Percentiles rank a stretch among this genome's conserved stretches.
These are phyloP conservation scores for Ennomos erosarius DNA, from an alignment of 2,888 invertebrate genomes.

Conservation along the genomic window DNA sequence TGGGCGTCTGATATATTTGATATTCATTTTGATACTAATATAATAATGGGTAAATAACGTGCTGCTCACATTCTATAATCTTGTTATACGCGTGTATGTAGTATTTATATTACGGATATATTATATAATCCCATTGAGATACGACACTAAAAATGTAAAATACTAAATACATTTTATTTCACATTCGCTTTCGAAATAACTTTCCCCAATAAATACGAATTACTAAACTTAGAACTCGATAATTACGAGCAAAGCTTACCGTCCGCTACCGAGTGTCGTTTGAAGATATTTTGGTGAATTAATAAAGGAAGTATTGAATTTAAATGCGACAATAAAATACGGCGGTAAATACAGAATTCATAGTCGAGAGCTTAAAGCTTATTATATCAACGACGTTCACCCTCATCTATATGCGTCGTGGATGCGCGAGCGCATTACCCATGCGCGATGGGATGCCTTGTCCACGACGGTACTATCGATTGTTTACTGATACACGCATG, in stretches of 20 bases:
- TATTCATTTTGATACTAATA: too few species aligned
- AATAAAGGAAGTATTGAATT: slow-evolving; percentile 70
- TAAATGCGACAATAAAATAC: slow-evolving; percentile 69
- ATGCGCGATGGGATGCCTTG: slow-evolving; percentile 70
- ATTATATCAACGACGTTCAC: slow-evolving; percentile 57
- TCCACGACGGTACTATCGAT: slow-evolving; percentile 70
- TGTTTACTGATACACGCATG: slow-evolving; percentile 71
- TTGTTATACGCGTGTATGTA: too few species aligned
- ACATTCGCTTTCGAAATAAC: slow-evolving; percentile 43
- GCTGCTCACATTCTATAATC: too few species aligned
- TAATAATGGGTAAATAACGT: too few species aligned
- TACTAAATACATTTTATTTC: slow-evolving; percentile 32
- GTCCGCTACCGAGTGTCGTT: slow-evolving; percentile 32
- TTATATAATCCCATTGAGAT: not conserved
- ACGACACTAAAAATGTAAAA: slow-evolving; percentile 12
- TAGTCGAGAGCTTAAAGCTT: slow-evolving; percentile 60
- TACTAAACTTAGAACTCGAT: slow-evolving; percentile 40
- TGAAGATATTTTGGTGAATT: slow-evolving; percentile 51
- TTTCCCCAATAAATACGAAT: slow-evolving; percentile 59
- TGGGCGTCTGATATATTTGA: too few species aligned
- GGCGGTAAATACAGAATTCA: slow-evolving; percentile 65
- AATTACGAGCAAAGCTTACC: slow-evolving; percentile 39
- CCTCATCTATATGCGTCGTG: slow-evolving; percentile 74
- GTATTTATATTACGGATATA: too few species aligned
- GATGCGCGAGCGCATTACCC: slow-evolving; percentile 70